Base-by-base conservation (phyloP, 1,140 invertebrate species). In the Drosophila varians region DNA sequence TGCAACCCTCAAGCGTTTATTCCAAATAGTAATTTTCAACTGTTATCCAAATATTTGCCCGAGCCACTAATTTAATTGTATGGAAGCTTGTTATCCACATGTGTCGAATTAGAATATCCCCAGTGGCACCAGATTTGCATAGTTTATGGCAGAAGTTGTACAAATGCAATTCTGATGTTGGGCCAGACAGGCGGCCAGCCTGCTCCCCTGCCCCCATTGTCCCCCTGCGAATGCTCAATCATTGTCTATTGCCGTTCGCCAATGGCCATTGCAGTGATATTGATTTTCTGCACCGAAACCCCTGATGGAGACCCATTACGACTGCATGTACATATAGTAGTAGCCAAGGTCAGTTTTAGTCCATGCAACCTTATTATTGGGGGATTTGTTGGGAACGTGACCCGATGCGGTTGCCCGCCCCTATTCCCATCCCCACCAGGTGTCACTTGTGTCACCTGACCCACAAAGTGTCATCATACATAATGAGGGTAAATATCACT, bases 201-300 rank as follows among this genome's bases (percentile, higher is more conserved):
- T 25, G 16, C 16, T 2, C 43, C 6, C 0, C 7, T 9, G 2
- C 0, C 28, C 14, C 0, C 1, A n/a, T 18, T 7, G 14, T 14
- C 31, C 16, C 51, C 49, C 34, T 14, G 55, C 11, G 48, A 28
- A 19, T 49, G 16, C 47, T 68, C 64, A 68, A 68, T 68, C 64
- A 68, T 68, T 68, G 64, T 53, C 61, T 62, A 48, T 66, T 68
- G 60, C 53, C 64, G 66, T 66, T 68, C 42, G 64, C 61, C 64
- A 19, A 68, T 68, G 64, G 38, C 11, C 64, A 53, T 47, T 56
- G 56, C 64, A 69, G 62, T 68, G 23, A 34, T 75, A 78, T 78
- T 70, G 76, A 78, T 79, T 77, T 77, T 78, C 25, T 68, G 64
- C 66, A 66, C 60, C 38, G 51, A 78, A 79, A 58, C 72, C 77